Evolutionary conservation across 2,113 vertebrate genomes (phyloP), one percentile per base, ranked within the genome.

Genomic region (Podiceps cristatus): DNA sequence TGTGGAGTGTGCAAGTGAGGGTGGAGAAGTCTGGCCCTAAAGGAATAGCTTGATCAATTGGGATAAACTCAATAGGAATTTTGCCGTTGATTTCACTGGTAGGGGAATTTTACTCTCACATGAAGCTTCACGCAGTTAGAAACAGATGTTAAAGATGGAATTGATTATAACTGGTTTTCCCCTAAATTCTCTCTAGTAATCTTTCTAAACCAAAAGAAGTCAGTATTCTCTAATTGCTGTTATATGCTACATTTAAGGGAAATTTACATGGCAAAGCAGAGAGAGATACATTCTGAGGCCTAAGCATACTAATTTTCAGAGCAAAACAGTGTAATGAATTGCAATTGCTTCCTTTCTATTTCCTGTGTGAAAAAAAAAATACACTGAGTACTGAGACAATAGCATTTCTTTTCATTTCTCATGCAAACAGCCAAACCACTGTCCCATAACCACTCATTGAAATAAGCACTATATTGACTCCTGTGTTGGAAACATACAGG

Each of bases 121-220:
- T 8, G 9, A 95, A 88, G 74, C 47, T 82, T 90, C 74, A 44
- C 2, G 7, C 66, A 90, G 80, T 90, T 85, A 89, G 69, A 96
- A 97, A 79, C 58, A 96, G 86, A 96, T 96, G 95, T 66, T 91
- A 90, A 94, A 95, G 59, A 95, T 71, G 77, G 86, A 82, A 91
- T 85, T 91, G 74, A 96, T 97, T 94, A 91, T 35, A 85, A 18
- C 25, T 68, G 53, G 24, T 62, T 96, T 91, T 58, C n/a, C 55
- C 55, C 18, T 66, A 67, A 89, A 91, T 88, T 91, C n/a, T 89
- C 71, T 62, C 69, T 76, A 79, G 42, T 16, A 69, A 85, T 83
- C 42, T 76, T 91, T 82, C 77, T 87, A 90, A 91, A 69, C 10
- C 4, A 37, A 91, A 89, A 78, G 60, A 89, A 78, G 49, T 16